phyloP scores from a whole-genome alignment of 2,797 vertebrate genomes.

The Amphiprion clarkii region DNA sequence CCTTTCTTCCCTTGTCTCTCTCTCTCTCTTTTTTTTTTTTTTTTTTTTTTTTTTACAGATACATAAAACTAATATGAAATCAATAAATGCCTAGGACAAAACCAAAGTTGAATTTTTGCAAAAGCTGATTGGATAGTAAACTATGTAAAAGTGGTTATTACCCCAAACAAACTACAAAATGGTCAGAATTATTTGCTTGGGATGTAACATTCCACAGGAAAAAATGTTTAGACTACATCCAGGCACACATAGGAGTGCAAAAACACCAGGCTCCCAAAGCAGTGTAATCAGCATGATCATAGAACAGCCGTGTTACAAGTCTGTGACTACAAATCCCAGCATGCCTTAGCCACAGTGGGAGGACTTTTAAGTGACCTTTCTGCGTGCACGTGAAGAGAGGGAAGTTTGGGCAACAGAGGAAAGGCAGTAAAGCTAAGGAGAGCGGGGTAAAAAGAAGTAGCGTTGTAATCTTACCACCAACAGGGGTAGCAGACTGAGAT shows the following conservation, averaged over 20 bases:
- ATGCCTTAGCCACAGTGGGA: slow-evolving; percentile 72
- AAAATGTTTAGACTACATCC: slow-evolving; percentile 2
- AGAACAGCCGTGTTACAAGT: slow-evolving; percentile 47
- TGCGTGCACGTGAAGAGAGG: slow-evolving; percentile 57
- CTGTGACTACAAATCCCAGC: slow-evolving; percentile 68
- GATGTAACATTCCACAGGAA: neutral
- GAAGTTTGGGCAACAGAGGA: slow-evolving; percentile 73
- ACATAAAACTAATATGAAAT: neutral
- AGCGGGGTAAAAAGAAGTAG: slow-evolving; percentile 82
- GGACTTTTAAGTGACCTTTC: slow-evolving; percentile 71
- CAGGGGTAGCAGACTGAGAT: slow-evolving; percentile 97
- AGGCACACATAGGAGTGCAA: slow-evolving; percentile 36
- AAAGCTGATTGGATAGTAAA: neutral
- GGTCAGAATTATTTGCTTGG: neutral
- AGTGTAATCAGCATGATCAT: slow-evolving; percentile 50
- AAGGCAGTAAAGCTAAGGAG: slow-evolving; percentile 73
- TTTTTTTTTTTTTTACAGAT: neutral
- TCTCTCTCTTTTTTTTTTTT: too few species aligned
- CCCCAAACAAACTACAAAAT: neutral
- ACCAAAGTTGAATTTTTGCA: too few species aligned
- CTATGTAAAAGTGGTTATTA: neutral
- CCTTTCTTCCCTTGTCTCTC: neutral
- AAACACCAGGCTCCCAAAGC: slow-evolving; percentile 50
- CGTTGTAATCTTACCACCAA: slow-evolving; percentile 95
- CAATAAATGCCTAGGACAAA: too few species aligned